Evolutionary conservation across 2,888 invertebrate species (phyloP), one percentile per base, ranked within the genome.

Genomic region (Pollenia amentaria): DNA sequence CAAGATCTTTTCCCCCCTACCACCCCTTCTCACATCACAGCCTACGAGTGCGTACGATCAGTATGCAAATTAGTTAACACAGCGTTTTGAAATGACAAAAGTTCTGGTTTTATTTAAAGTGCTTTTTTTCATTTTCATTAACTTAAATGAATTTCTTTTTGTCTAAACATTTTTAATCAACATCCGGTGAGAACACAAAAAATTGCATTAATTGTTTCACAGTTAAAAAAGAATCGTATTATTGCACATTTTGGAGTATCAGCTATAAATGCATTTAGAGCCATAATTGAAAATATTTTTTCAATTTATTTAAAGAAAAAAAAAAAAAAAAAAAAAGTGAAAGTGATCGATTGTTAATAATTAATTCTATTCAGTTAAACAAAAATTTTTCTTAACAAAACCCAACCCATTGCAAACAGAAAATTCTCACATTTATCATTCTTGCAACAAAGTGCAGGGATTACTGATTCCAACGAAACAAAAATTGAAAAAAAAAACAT

Each of bases 371-470:
- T 73, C 16, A 53, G 7, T 40, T 53, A 10, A 14, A 12, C 29
- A n/a, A 38, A 38, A 29, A 60, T n/a, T 11, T 3, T 29, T 38
- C 10, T 60, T 12, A 73, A 42, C 48, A 72, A 57, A 67, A n/a
- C 38, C 16, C 29, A 51, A 65, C 44, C 51, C 67, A 81, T 73
- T 65, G 10, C 21, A 18, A 44, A 70, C 4, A 2, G 44, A 64
- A 81, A 75, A 55, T 83, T 86, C 86, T 79, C 86, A 86, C 82
- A 86, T 82, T 75, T 70, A 78, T 86, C 86, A 86, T 38, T 29
- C 0, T 6, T 75, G 78, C 76, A 70, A 83, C 55, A 64, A 55
- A 40, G 44, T 62, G 6, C 16, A 46, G 51, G 60, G 42, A 75
- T 75, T 69, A 70, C 9, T 3, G 38, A 53, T 18, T 67, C 16